These are phyloP conservation scores for Engraulis encrasicolus DNA, from an alignment of 2,113 vertebrate species.

Conservation along the genomic window DNA sequence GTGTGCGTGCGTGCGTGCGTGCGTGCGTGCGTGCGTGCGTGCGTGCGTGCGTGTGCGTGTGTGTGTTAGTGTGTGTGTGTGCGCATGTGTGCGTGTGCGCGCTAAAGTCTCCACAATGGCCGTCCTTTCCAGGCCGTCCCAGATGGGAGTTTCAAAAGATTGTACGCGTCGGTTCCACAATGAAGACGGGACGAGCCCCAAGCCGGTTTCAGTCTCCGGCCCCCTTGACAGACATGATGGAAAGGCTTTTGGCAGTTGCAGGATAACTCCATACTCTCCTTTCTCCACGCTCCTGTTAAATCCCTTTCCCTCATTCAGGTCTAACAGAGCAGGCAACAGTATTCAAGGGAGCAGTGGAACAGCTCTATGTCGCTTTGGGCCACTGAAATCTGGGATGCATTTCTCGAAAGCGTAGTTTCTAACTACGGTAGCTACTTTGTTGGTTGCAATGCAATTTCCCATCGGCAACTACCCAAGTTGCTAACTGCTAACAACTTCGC, in stretches of 20 bases:
- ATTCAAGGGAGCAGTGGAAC: neutral
- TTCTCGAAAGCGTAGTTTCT: neutral
- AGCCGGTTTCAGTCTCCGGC: conserved; percentile 14
- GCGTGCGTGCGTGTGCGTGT: conserved; percentile 21
- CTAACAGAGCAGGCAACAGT: neutral
- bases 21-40: neutral
- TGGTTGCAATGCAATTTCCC: no score
- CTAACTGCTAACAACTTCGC: no score
- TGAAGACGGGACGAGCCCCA: conserved; percentile 59
- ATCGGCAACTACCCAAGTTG: no score
- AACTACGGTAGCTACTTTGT: no score
- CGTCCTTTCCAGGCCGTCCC: conserved; percentile 58
- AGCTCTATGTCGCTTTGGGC: neutral
- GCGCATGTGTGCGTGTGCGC: conserved; percentile 28
- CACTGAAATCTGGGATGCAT: neutral
- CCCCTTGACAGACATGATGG: conserved; percentile 50
- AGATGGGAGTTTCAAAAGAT: conserved; percentile 69
- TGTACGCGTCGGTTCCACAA: conserved; percentile 61
- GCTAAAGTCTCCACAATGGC: conserved; percentile 61
- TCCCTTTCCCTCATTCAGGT: neutral
- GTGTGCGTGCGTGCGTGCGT: conserved; percentile 9
- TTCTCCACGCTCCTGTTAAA: neutral
- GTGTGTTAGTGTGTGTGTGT: no score
- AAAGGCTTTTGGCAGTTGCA: conserved; percentile 33
- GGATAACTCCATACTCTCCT: neutral